Base-by-base conservation (phyloP, 2,797 vertebrate species). In the Luscinia megarhynchos region DNA sequence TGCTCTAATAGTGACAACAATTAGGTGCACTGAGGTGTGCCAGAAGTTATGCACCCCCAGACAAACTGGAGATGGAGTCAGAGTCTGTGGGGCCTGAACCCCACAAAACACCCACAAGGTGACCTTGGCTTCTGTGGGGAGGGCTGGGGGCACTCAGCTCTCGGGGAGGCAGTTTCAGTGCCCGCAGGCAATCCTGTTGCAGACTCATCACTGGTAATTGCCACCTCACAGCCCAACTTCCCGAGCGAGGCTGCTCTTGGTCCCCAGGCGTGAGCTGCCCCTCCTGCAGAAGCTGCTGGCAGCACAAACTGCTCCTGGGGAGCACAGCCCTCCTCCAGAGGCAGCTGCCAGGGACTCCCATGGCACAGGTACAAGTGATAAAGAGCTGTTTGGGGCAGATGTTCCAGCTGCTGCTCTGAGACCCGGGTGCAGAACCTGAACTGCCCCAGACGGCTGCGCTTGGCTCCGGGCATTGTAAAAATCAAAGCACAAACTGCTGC, bases 1-100 rank as follows among this genome's bases (percentile, higher is more conserved):
- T 90, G 87, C 69, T 95, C 87, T 79, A 76, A 75, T 61, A 89
- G 89, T 91, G 72, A 85, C 91, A 95, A 94, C 86, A 93, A 51
- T 92, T 76, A 92, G 86, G 79, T 74, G 90, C 83, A 76, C 57
- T 85, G 88, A 93, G 91, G n/a, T 93, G 74, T 86, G 87, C 84
- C 89, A 86, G 74, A 89, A 94, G 77, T 83, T 80, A 51, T 10
- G 85, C 55, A 95, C 38, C 86, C 70, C 80, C 66, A 61, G 41
- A 92, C 11, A 68, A 89, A 54, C 55, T 48, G 77, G 69, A 84
- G 59, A 57, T 24, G 75, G 30, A 93, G 72, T 75, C 45, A 64
- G 68, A 92, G 66, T 26, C 79, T 51, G 26, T 73, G 48, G 43
- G 78, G 64, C 62, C 30, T 15, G 2, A n/a, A 84, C 38, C 81